Evolutionary conservation across 2,888 invertebrate species (phyloP), one percentile per base, ranked within the genome.

Genomic region (Eupithecia inturbata): DNA sequence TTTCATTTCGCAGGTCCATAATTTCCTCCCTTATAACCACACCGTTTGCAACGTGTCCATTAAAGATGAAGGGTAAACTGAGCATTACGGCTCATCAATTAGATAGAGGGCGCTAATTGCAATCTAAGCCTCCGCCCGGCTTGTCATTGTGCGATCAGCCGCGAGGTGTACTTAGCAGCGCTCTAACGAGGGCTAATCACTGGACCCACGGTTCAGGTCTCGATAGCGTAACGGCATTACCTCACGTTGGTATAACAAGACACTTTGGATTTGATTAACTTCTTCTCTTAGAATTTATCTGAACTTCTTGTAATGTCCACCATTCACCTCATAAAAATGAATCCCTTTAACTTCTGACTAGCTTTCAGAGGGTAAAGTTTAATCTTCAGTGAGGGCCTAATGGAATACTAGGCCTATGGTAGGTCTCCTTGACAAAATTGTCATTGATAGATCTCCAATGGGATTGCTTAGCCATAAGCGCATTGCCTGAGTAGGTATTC

Each of bases 21-120:
- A 28, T 60, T 96, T 74, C 62, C 26, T 67, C 14, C 22, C 22
- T 26, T 57, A 57, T 57, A 22, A 53, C 10, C 10, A 22, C 22
- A 57, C 10, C 53, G 22, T 53, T 14, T 26, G 57, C 57, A 26
- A 26, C 39, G 41, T 66, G 39, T 14, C 28, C 16, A 28, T 28
- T 31, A 19, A 31, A 16, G 19, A 31, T 62, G 62, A 67, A 67
- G 41, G 22, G 14, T 67, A 45, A 7, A 41, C 26, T 9, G 19
- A 67, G 26, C 67, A 28, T 28, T 49, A 31, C 45, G 7, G 31
- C 62, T 28, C 31, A 31, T 36, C 36, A 39, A 68, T 68, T 57
- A 68, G 57, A 19, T 57, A 26, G 22, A 6, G 3, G 14, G 57
- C 26, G 68, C 57, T 68, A 49, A 68, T 39, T 57, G 57, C 68